Percentiles rank a stretch among this genome's conserved stretches.
These are phyloP conservation scores for Chrysolina haemoptera DNA, from an alignment of 2,888 invertebrate genomes.

Conservation along the genomic window DNA sequence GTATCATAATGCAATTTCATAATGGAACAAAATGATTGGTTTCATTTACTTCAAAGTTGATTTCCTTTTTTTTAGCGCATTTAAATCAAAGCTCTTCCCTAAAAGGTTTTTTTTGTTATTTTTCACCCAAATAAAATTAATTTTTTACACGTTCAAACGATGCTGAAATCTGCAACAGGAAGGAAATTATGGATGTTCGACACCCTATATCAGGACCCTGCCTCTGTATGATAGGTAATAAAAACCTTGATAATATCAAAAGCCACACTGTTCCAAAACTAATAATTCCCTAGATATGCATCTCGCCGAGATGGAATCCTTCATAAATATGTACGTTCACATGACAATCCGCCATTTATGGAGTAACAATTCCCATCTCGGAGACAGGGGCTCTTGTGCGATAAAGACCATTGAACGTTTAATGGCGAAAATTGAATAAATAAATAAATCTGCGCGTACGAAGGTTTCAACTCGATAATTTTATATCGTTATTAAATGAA, in stretches of 20 bases:
- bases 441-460: slow-evolving; percentile 27
- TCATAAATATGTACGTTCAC: slow-evolving; percentile 35
- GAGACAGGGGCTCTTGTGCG: slow-evolving; percentile 15
- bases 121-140: no score
- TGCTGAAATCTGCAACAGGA: no score
- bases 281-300: slow-evolving; percentile 37
- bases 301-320: slow-evolving; percentile 31
- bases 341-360: slow-evolving; percentile 34
- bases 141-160: no score
- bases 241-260: not conserved
- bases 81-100: no score
- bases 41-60: no score
- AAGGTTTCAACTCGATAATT: slow-evolving; percentile 24
- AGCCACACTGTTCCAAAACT: slow-evolving; percentile 33
- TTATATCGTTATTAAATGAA: slow-evolving; percentile 43
- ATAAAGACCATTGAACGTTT: slow-evolving; percentile 28
- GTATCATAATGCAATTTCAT: no score
- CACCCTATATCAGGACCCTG: no score
- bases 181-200: no score
- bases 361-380: slow-evolving; percentile 8
- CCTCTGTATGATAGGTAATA: not conserved
- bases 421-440: slow-evolving; percentile 25
- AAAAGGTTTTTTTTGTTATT: no score
- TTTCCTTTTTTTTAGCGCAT: no score
- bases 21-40: no score